A percentile compares a stretch with the other conserved stretches of the same genome.
phyloP scores from a whole-genome alignment of 2,113 vertebrate species.

The Chauna torquata region DNA sequence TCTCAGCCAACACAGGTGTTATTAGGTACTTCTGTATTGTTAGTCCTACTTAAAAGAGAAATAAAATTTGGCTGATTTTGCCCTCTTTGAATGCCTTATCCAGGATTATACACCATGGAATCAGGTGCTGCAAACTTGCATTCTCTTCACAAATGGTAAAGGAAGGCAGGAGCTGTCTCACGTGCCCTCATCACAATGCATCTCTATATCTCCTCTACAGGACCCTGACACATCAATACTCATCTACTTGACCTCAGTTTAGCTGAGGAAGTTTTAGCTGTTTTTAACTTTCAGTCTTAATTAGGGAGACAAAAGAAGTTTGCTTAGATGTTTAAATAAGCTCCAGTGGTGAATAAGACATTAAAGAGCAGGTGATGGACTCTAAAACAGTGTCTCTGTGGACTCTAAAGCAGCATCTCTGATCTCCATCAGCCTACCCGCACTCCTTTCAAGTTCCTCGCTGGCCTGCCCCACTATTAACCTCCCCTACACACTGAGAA shows the following conservation, averaged over 20 bases:
- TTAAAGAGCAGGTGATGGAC: constrained; percentile 40
- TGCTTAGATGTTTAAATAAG: constrained; percentile 1
- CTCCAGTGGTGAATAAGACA: neutral
- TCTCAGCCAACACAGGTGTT: neutral
- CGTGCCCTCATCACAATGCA: neutral
- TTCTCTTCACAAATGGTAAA: neutral
- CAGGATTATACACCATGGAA: neutral
- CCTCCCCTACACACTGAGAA: constrained; percentile 32
- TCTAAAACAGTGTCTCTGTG: too few relatives aligned
- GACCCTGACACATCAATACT: neutral
- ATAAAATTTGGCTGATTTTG: neutral
- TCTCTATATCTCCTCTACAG: neutral
- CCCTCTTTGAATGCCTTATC: neutral
- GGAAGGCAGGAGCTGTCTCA: neutral
- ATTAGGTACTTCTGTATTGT: too few relatives aligned
- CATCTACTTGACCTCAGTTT: neutral
- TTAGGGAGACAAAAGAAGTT: constrained; percentile 31
- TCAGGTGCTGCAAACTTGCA: neutral
- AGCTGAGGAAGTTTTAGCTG: neutral
- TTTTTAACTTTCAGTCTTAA: constrained; percentile 30
- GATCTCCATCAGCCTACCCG: neutral
- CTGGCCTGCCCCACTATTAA: constrained; percentile 47
- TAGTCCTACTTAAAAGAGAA: neutral
- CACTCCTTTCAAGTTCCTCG: constrained; percentile 28
- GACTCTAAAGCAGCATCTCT: constrained; percentile 7